phyloP scores from a whole-genome alignment of 2,797 vertebrate species.

The Acanthurus leucopareius region DNA sequence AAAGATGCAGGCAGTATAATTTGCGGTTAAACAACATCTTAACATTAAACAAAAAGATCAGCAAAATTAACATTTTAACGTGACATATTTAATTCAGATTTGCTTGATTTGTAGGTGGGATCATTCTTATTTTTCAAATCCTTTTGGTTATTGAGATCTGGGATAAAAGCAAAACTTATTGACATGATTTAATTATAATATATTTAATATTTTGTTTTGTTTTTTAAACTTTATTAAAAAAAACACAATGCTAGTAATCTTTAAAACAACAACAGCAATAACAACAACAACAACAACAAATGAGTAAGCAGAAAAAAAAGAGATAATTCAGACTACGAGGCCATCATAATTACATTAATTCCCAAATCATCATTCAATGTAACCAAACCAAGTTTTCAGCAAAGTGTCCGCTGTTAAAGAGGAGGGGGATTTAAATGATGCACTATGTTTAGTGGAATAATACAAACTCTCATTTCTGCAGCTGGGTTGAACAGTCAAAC shows the following conservation, averaged over 20 bases:
- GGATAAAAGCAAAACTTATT: too few relatives aligned
- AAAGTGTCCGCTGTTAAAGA: neutral
- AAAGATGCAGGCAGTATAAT: too few relatives aligned
- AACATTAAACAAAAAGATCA: too few relatives aligned
- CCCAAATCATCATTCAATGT: neutral
- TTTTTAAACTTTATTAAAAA: neutral
- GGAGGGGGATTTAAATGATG: constrained; percentile 5
- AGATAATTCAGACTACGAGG: too few relatives aligned
- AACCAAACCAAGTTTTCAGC: constrained; percentile 6
- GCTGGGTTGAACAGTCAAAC: constrained; percentile 12
- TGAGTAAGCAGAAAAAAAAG: neutral
- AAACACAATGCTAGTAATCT: neutral
- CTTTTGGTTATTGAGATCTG: too few relatives aligned
- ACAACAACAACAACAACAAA: neutral
- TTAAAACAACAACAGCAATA: neutral
- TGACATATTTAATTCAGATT: too few relatives aligned
- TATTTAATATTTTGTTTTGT: too few relatives aligned
- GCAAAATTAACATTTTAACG: too few relatives aligned
- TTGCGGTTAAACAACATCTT: too few relatives aligned
- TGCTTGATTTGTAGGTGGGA: too few relatives aligned
- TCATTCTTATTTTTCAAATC: too few relatives aligned
- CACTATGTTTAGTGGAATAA: constrained; percentile 4
- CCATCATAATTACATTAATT: neutral
- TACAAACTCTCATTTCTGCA: neutral
- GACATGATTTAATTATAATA: too few relatives aligned